A percentile compares a stretch with the other conserved stretches of the same genome.
phyloP scores from a whole-genome alignment of 2,797 vertebrate genomes.

The Chromobotia macracanthus region DNA sequence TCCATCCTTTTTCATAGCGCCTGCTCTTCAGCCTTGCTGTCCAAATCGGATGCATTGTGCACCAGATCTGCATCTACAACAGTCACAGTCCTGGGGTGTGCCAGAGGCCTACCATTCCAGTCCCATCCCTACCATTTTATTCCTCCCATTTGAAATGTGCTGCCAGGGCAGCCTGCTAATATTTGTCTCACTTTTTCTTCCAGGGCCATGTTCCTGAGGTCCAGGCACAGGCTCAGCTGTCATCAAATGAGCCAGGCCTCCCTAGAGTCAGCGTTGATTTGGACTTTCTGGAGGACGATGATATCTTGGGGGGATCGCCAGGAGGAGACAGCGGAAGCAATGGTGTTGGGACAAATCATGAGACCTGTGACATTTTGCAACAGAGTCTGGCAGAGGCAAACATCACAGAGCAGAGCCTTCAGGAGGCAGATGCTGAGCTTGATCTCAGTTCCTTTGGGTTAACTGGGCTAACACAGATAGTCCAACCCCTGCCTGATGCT shows the following conservation, averaged over 20 bases:
- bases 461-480: conserved; percentile 88
- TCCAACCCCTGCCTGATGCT: conserved; percentile 81
- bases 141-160: conserved; percentile 1
- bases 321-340: conserved; percentile 75
- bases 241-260: conserved; percentile 76
- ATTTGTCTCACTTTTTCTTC: conserved; percentile 39
- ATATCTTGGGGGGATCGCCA: conserved; percentile 89
- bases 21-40: conserved; percentile 63
- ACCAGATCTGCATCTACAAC: conserved; percentile 39
- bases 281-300: conserved; percentile 96
- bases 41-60: conserved; percentile 68
- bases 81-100: conserved; percentile 7
- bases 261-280: conserved; percentile 91
- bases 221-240: conserved; percentile 78
- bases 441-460: conserved; percentile 93
- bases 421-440: conserved; percentile 92
- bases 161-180: conserved; percentile 7
- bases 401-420: conserved; percentile 94
- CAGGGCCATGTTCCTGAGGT: conserved; percentile 90
- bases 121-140: conserved; percentile 27
- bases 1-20: conserved; percentile 70
- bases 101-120: conserved; percentile 32
- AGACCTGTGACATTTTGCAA: conserved; percentile 95
- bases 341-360: conserved; percentile 78
- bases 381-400: conserved; percentile 96